Conservation (phyloP, 37 sponge, comb jelly and placozoan species). For the Halisarca cf. caerulea region DNA sequence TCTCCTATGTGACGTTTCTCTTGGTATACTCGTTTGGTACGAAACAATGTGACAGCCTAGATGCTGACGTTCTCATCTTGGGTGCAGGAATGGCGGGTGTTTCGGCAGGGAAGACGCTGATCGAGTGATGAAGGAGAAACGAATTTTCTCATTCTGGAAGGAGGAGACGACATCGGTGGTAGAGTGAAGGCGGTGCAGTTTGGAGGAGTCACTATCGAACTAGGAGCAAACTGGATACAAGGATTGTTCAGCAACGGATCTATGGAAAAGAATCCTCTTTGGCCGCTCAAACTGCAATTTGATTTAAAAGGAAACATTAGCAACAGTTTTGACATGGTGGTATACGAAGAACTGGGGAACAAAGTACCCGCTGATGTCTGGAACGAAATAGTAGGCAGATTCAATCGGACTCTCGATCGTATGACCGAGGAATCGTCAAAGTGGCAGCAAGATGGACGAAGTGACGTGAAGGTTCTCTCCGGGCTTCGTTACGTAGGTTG, state of each 20-base stretch:
- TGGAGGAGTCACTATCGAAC: constrained; percentile 34
- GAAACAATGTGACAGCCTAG: constrained; percentile 9
- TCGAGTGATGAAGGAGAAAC: neutral
- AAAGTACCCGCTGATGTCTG: neutral
- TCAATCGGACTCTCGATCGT: neutral
- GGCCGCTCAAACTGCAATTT: neutral
- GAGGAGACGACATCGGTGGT: constrained; percentile 28
- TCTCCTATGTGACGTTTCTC: too few relatives aligned
- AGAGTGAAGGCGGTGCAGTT: neutral
- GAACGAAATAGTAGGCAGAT: constrained; percentile 1
- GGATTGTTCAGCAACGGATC: neutral
- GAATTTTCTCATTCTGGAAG: constrained; percentile 43
- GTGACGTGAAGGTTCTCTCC: neutral
- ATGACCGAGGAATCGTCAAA: neutral
- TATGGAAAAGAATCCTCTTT: neutral
- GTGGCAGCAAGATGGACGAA: neutral
- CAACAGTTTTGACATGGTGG: neutral
- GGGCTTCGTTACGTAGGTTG: constrained; percentile 1
- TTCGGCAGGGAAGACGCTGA: constrained; percentile 33
- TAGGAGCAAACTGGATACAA: constrained; percentile 51
- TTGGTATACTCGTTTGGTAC: too few relatives aligned
- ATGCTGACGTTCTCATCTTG: constrained; percentile 42
- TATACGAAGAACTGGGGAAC: constrained; percentile 2
- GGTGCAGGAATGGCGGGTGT: constrained; percentile 50
- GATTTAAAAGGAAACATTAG: constrained; percentile 2